These are phyloP conservation scores for Drosophila setifemur DNA, from an alignment of 1,140 invertebrate species.

Conservation along the genomic window DNA sequence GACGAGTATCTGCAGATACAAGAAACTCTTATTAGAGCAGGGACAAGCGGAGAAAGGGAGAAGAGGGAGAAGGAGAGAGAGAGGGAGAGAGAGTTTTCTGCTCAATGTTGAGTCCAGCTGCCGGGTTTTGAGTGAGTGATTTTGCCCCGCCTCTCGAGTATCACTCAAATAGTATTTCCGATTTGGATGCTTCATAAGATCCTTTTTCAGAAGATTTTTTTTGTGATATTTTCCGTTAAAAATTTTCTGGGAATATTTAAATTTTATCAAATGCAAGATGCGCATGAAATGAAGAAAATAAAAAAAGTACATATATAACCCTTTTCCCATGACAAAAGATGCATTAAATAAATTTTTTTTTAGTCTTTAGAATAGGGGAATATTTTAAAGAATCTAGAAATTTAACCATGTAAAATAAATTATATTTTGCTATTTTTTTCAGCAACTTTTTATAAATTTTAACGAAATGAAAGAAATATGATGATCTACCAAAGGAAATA, in stretches of 20 bases:
- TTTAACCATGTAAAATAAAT: neutral
- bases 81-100: neutral
- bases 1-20: constrained; percentile 9
- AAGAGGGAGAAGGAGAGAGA: neutral
- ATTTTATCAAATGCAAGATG: constrained; percentile 16
- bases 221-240: constrained; percentile 60
- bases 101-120: neutral
- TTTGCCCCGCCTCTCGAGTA: constrained; percentile 51
- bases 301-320: constrained; percentile 3
- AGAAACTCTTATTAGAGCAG: constrained; percentile 11
- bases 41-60: no score
- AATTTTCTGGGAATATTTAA: constrained; percentile 32
- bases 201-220: constrained; percentile 23
- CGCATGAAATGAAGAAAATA: neutral
- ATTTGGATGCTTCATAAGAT: neutral
- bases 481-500: no score
- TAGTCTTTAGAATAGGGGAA: neutral
- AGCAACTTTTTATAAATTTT: no score
- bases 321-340: constrained; percentile 14
- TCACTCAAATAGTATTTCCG: constrained; percentile 15
- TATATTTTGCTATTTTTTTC: constrained; percentile 16
- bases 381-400: neutral
- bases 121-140: constrained; percentile 37
- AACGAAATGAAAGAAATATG: no score
- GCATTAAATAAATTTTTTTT: neutral